Conservation (phyloP, 2,888 invertebrate genomes). For the Tricholauxania praeusta region DNA sequence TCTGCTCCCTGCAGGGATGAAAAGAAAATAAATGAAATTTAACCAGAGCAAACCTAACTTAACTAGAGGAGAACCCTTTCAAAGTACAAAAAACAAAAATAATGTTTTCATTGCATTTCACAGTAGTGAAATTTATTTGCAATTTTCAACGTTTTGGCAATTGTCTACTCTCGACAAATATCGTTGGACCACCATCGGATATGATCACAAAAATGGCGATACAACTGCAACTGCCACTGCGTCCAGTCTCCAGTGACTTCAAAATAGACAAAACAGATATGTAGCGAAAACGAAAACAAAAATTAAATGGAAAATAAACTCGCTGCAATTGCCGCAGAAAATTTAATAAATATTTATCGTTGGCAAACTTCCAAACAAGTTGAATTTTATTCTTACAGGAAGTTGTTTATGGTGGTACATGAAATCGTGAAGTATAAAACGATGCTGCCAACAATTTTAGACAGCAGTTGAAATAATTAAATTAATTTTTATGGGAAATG, state of each 20-base stretch:
- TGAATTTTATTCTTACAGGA: constrained; percentile 18
- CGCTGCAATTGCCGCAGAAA: constrained; percentile 33
- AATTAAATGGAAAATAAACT: constrained; percentile 16
- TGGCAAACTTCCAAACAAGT: constrained; percentile 30
- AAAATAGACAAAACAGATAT: background rate
- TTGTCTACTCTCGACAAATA: constrained; percentile 9
- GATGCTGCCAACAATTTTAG: constrained; percentile 17
- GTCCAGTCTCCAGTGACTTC: constrained; percentile 16
- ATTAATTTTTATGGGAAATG: constrained; percentile 23
- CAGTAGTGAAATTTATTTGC: constrained; percentile 20
- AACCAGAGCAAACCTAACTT: no score
- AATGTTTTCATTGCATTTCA: constrained; percentile 25
- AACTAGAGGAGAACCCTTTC: background rate
- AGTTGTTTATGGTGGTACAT: background rate
- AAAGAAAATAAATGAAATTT: no score
- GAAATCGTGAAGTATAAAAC: background rate
- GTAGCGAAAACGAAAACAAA: no score
- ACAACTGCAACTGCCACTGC: constrained; percentile 3
- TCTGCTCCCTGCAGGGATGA: background rate
- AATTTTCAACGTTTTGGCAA: constrained; percentile 27
- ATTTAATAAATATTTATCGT: constrained; percentile 36
- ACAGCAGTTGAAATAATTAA: constrained; percentile 22
- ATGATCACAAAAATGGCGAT: constrained; percentile 13
- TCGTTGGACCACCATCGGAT: constrained; percentile 13
- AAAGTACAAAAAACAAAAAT: constrained; percentile 2